Evolutionary conservation across 2,888 invertebrate genomes (phyloP), one percentile per base, ranked within the genome.

Genomic region (Pristionchus maxplancki): DNA sequence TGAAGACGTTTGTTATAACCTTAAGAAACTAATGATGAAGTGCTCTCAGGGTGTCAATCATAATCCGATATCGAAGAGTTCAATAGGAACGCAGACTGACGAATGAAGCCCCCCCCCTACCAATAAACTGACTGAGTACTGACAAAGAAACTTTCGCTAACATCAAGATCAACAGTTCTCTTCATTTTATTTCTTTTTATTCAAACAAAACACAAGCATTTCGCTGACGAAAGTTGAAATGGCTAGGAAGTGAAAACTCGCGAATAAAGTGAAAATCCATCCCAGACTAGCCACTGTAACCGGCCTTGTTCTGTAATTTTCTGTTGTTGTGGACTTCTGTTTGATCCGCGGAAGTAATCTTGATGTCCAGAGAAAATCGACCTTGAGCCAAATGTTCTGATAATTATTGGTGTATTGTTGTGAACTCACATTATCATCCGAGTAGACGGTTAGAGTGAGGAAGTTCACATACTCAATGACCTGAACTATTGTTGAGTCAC

Each of bases 241-340:
- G 24, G 44, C 34, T n/a, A 78, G 28, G 4, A 78, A 28, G n/a
- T 44, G 44, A 24, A 78, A 44, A 40, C n/a, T 28, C 13, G 44
- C 40, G 40, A 78, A 44, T 24, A 78, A 5, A 40, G n/a, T n/a
- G n/a, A 78, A 78, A 8, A 78, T 78, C 78, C 78, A 78, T 4
- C 78, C 78, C 4, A 78, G 78, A 44, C 78, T 78, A 1, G 44
- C 78, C n/a, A 78, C 78, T 2, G 78, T 78, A 2, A 78, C 78
- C 20, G 31, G 78, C n/a, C 20, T 40, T 24, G 44, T n/a, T 40
- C 20, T 78, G 44, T 44, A 78, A 3, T n/a, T 24, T 11, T 40
- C 44, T 40, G 78, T 44, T 1, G n/a, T 37, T n/a, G 78, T 11
- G 15, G 44, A 11, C 17, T 78, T 37, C 44, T 44, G 17, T 17